Evolutionary conservation across 2,888 invertebrate genomes (phyloP).

Genomic region (Diplolepis rosae): DNA sequence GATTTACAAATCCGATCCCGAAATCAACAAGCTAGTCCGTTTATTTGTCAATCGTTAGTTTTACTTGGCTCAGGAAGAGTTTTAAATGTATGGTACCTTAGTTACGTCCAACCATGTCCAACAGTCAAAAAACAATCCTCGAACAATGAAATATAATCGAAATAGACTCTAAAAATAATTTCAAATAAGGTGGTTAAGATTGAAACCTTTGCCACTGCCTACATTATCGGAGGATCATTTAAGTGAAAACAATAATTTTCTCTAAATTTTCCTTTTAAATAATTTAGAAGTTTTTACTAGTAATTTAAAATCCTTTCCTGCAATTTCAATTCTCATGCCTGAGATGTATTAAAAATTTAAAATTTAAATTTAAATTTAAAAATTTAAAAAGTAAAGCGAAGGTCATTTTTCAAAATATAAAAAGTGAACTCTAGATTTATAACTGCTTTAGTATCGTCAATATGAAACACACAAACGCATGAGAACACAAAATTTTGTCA

Average conservation of each 20-base stretch:
- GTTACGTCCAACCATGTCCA: background rate
- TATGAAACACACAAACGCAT: background rate
- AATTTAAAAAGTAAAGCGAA: background rate
- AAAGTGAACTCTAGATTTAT: constrained; percentile 4
- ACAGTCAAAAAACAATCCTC: background rate
- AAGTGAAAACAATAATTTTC: no score
- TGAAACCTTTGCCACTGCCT: no score
- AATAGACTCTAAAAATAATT: background rate
- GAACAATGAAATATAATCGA: background rate
- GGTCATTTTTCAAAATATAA: background rate
- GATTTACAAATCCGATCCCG: background rate
- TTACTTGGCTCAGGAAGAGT: constrained; percentile 16
- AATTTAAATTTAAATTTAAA: background rate
- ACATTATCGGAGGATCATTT: no score
- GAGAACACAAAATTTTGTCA: background rate
- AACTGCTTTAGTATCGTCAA: constrained; percentile 21
- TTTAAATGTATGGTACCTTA: constrained; percentile 8
- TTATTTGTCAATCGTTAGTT: background rate
- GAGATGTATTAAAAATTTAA: background rate
- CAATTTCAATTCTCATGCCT: background rate
- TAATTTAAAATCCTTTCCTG: background rate
- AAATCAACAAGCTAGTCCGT: background rate
- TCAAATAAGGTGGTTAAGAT: no score
- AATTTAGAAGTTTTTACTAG: no score
- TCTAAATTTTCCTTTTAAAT: no score